These are phyloP conservation scores for Hypomesus transpacificus DNA, from an alignment of 2,113 vertebrate species.

Conservation along the genomic window DNA sequence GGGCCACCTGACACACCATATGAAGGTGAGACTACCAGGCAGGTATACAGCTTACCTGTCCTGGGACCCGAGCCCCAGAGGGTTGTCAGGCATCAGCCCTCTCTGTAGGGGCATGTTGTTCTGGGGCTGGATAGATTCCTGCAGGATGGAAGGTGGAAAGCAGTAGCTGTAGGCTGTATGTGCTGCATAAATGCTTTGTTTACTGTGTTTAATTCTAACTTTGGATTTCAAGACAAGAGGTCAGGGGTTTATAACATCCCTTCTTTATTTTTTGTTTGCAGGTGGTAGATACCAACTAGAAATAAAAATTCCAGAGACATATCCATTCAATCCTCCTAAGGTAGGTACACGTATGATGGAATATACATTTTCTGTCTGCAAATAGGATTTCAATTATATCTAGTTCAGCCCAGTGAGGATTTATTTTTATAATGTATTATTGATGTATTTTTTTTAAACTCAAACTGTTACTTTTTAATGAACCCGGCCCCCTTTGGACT, in stretches of 20 bases:
- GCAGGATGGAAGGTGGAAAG: too few species aligned
- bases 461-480: too few species aligned
- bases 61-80: too few species aligned
- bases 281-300: slow-evolving; percentile 80
- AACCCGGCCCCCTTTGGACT: background rate
- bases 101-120: too few species aligned
- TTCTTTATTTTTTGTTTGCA: slow-evolving; percentile 31
- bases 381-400: background rate
- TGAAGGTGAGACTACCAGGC: slow-evolving; percentile 82
- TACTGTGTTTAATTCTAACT: too few species aligned
- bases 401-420: background rate
- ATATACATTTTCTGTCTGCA: background rate
- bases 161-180: too few species aligned
- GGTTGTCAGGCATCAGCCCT: too few species aligned
- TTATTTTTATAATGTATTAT: background rate
- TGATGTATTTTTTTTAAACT: too few species aligned
- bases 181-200: too few species aligned
- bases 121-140: too few species aligned
- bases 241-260: background rate
- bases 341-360: slow-evolving; percentile 43
- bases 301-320: slow-evolving; percentile 82
- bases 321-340: slow-evolving; percentile 82
- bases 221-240: too few species aligned
- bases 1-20: slow-evolving; percentile 98
- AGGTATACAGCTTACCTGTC: too few species aligned